Base-by-base conservation (phyloP, 2,797 vertebrate genomes). In the Numenius phaeopus region DNA sequence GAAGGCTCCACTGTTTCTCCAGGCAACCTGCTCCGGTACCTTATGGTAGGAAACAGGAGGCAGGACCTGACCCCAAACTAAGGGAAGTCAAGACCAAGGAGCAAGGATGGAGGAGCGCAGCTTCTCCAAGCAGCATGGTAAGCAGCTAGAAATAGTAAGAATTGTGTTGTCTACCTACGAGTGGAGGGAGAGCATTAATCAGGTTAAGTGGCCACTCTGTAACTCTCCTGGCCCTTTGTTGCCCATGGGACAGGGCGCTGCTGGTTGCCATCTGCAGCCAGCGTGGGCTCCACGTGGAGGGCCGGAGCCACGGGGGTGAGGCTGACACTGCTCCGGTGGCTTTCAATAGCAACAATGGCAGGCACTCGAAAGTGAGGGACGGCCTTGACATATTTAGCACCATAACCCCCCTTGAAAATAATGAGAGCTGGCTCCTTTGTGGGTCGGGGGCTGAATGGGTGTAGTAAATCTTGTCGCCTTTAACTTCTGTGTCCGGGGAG, bases 191-290 rank as follows among this genome's bases (percentile, higher is more conserved):
- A 77, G 14, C 50, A 59, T 73, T 30, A 30, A 54, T 47, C 1
- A 3, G 46, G 49, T 95, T 72, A 81, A 94, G 87, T 87, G 90
- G 61, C 65, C 55, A 55, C 37, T 30, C 61, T 2, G 22, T 78
- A 81, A 87, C 57, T 88, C 84, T 89, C 78, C 65, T 2, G 1
- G 24, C 59, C 27, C 47, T 89, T 72, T 49, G 65, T 77, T 67
- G 78, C 64, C 64, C 47, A 32, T 0, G 2, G 71, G 91, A 85
- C 94, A 93, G 65, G 50, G n/a, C 2, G 0, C 89, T 84, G 39
- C 86, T 62, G 34, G 83, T 84, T 87, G 78, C 92, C 92, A 90
- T 89, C 92, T 90, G 92, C 79, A 90, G 89, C 69, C 54, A 79
- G 44, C 2, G 4, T 5, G 4, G 73, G 58, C 32, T 89, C 75